These are phyloP conservation scores for Xanthostigma xanthostigma DNA, from an alignment of 2,888 invertebrate genomes.

Conservation along the genomic window DNA sequence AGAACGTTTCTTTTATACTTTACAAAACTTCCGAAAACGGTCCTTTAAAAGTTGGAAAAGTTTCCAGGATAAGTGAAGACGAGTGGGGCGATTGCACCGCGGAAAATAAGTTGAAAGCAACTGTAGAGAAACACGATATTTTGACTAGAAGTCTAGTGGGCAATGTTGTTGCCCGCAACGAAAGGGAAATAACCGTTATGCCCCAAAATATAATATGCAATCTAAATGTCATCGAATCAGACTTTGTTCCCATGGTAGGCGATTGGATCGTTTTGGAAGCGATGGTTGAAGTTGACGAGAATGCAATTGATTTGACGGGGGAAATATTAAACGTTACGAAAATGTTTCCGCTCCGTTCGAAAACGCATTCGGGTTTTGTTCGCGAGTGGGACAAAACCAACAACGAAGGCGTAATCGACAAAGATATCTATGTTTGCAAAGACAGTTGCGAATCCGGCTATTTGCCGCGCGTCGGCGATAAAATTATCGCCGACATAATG, in stretches of 20 bases:
- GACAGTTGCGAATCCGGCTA: constrained; percentile 36
- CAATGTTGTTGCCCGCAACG: constrained; percentile 27
- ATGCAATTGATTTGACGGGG: constrained; percentile 32
- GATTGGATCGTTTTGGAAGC: constrained; percentile 53
- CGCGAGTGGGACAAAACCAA: constrained; percentile 25
- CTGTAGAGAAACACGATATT: constrained; percentile 11
- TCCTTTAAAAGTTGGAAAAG: constrained; percentile 32
- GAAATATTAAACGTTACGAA: constrained; percentile 44
- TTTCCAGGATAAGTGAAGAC: constrained; percentile 33
- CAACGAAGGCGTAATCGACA: constrained; percentile 39
- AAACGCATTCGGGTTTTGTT: constrained; percentile 35
- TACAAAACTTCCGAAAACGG: constrained; percentile 31
- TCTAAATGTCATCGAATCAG: constrained; percentile 43
- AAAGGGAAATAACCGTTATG: constrained; percentile 30
- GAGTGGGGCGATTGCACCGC: constrained; percentile 23
- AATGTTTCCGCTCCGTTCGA: constrained; percentile 42
- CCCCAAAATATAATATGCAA: constrained; percentile 40
- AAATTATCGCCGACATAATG: constrained; percentile 49
- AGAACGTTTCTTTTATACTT: constrained; percentile 38
- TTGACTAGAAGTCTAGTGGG: constrained; percentile 24
- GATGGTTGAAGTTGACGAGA: constrained; percentile 43
- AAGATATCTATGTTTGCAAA: constrained; percentile 41
- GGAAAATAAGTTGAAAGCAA: constrained; percentile 16
- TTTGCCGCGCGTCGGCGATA: constrained; percentile 41
- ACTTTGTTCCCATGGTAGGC: constrained; percentile 51